Evolutionary conservation across 2,888 invertebrate genomes (phyloP), one percentile per base, ranked within the genome.

Genomic region (Stenodera caucasica): DNA sequence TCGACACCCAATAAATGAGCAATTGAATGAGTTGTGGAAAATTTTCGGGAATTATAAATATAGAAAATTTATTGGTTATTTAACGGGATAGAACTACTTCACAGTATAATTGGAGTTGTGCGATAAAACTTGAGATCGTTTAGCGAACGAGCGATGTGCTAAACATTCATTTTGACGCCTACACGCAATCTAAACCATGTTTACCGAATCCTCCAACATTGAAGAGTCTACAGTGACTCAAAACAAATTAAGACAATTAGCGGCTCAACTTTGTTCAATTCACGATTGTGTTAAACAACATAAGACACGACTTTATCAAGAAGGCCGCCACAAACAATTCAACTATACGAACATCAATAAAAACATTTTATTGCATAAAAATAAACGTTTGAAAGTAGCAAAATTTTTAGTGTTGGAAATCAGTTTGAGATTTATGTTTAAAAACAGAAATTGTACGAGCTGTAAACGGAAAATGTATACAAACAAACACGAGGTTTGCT

Each of bases 241-340:
- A 68, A 73, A 76, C 71, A 70, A 75, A 77, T 77, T 75, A 75
- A 74, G 71, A 74, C 72, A 76, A 77, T 76, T 76, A 75, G 74
- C 72, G 73, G 75, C 70, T 69, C 60, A 67, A 69, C 74, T 75
- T 72, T 73, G 69, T 67, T 67, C 65, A 65, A 65, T 65, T 67
- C 71, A 72, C 69, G 72, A 68, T 71, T 70, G 68, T 64, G 66
- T 67, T 70, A 67, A 72, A 73, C 69, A 70, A 67, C 60, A 59
- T 61, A 32, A 15, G 37, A 32, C 32, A 51, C 32, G 35, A 53
- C 49, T 35, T 30, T 45, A 53, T 53, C 33, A 52, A 32, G 2
- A 11, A 7, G 9, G 32, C 7, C 3, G 26, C 7, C n/a, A n/a
- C n/a, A n/a, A n/a, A n/a, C n/a, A n/a, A n/a, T n/a, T n/a, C n/a